Conservation (phyloP, 1,140 invertebrate species). For the Magallana gigas region DNA sequence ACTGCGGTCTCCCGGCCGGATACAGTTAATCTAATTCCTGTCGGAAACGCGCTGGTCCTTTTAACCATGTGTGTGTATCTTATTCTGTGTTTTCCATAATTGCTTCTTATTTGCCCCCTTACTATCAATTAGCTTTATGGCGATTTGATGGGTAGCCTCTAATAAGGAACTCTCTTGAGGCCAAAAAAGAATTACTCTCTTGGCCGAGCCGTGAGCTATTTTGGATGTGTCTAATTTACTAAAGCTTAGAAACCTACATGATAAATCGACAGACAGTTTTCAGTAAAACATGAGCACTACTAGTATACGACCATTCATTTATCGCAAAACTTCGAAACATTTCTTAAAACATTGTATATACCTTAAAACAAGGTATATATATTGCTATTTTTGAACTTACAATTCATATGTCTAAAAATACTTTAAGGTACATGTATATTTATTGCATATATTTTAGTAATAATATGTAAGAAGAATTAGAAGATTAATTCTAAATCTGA, state of each 20-base stretch:
- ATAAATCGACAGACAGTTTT: background rate
- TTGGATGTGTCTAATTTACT: constrained; percentile 25
- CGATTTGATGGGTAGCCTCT: constrained; percentile 27
- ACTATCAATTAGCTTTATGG: constrained; percentile 25
- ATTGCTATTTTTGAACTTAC: too few relatives aligned
- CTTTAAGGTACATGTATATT: too few relatives aligned
- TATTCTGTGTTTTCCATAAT: constrained; percentile 25
- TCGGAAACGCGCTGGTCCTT: background rate
- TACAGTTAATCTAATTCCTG: constrained; percentile 24
- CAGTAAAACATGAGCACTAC: too few relatives aligned
- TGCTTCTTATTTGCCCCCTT: constrained; percentile 12
- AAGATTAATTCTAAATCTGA: too few relatives aligned
- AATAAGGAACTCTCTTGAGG: constrained; percentile 26
- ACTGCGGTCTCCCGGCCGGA: background rate
- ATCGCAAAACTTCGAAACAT: too few relatives aligned
- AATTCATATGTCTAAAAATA: too few relatives aligned
- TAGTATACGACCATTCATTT: too few relatives aligned
- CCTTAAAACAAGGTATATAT: too few relatives aligned
- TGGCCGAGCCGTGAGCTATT: constrained; percentile 23
- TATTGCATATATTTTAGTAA: too few relatives aligned
- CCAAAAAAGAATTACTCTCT: constrained; percentile 31
- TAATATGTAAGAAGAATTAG: too few relatives aligned
- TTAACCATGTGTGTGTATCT: background rate
- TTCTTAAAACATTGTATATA: too few relatives aligned
- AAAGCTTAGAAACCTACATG: constrained; percentile 27